Evolutionary conservation across 2,113 vertebrate species (phyloP).

Genomic region (Atrichornis clamosus): DNA sequence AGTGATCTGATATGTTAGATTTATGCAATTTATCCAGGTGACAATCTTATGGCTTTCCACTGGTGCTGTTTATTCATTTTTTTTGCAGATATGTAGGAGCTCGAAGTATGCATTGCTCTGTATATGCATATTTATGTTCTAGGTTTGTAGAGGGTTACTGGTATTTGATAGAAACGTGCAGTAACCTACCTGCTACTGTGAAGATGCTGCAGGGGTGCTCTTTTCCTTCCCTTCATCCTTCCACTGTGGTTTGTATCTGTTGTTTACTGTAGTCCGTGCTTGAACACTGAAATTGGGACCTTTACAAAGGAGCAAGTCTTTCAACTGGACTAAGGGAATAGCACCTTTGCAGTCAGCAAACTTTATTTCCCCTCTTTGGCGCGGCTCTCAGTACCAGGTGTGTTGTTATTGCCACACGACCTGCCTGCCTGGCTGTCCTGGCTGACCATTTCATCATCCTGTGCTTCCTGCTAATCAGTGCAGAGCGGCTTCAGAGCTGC

Average conservation of each 20-base stretch:
- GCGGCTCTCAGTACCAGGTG: not conserved
- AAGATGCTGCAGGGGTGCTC: not conserved
- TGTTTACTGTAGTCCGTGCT: not conserved
- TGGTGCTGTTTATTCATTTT: not conserved
- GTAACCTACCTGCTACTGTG: not conserved
- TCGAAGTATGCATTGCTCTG: not conserved
- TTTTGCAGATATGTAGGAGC: not conserved
- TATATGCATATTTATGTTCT: not conserved
- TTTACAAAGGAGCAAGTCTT: not conserved
- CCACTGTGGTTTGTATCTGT: not conserved
- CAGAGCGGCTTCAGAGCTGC: not conserved
- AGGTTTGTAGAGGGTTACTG: not conserved
- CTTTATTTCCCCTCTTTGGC: not conserved
- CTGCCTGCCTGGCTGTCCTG: not conserved
- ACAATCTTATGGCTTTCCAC: not conserved
- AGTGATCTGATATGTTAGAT: not conserved
- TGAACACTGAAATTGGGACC: not conserved
- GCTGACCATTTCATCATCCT: not conserved
- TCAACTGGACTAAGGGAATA: not conserved
- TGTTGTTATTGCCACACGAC: fast-evolving
- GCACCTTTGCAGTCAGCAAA: not conserved
- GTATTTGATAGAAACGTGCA: not conserved
- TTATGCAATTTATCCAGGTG: not conserved
- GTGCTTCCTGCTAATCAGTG: not conserved
- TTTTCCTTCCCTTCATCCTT: not conserved